Conservation (phyloP, 2,113 vertebrate genomes). For the Canis aureus region DNA sequence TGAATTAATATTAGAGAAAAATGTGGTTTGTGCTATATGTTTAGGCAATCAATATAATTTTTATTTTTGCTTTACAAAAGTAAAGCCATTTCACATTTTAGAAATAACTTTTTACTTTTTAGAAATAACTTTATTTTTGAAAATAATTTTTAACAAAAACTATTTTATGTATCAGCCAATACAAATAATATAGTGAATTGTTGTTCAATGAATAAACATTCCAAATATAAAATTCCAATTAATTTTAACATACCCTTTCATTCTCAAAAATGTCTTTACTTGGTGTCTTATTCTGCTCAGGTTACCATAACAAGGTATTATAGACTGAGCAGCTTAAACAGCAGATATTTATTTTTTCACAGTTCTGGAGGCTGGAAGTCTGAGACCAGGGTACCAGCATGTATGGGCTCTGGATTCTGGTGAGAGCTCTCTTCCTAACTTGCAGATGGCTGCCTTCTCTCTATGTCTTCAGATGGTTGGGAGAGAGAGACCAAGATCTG, state of each 20-base stretch:
- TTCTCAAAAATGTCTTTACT: background rate
- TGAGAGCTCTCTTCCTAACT: background rate
- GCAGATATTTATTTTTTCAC: background rate
- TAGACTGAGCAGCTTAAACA: background rate
- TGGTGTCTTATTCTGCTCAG: background rate
- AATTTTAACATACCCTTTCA: slow-evolving; percentile 13
- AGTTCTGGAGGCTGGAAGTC: background rate
- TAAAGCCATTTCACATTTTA: background rate
- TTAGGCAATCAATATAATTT: background rate
- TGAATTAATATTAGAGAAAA: background rate
- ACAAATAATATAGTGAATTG: background rate
- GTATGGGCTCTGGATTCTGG: background rate
- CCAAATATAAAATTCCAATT: background rate
- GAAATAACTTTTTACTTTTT: slow-evolving; percentile 28
- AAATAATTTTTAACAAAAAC: background rate
- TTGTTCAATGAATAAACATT: background rate
- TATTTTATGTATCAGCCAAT: background rate
- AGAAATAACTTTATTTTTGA: slow-evolving; percentile 31
- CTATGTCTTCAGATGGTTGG: background rate
- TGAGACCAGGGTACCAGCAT: background rate
- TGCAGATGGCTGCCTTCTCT: background rate
- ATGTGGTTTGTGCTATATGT: background rate
- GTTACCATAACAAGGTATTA: background rate
- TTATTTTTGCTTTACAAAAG: background rate
- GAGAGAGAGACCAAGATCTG: background rate